Conservation (phyloP, 2,113 vertebrate species). For the Sander lucioperca region DNA sequence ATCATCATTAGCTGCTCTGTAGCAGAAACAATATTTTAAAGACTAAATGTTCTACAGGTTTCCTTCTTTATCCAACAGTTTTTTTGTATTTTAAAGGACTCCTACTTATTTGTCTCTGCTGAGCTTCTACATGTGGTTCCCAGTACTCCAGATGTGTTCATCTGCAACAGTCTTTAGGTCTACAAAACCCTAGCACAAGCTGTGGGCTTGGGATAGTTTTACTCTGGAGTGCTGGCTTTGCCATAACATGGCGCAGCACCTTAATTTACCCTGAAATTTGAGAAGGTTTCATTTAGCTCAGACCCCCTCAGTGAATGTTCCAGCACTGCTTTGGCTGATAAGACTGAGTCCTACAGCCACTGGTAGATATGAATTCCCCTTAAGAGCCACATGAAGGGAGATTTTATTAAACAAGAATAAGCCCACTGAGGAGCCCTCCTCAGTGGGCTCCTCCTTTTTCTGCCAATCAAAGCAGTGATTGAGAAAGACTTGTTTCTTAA, state of each 20-base stretch:
- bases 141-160: slow-evolving; percentile 59
- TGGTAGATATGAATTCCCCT: slow-evolving; percentile 60
- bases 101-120: slow-evolving; percentile 33
- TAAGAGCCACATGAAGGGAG: slow-evolving; percentile 59
- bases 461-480: slow-evolving; percentile 58
- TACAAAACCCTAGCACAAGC: slow-evolving; percentile 16
- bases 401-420: slow-evolving; percentile 65
- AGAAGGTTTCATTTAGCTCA: slow-evolving; percentile 58
- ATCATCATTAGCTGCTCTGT: slow-evolving; percentile 22
- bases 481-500: slow-evolving; percentile 47
- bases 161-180: slow-evolving; percentile 44
- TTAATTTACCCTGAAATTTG: slow-evolving; percentile 61
- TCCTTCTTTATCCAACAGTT: background rate
- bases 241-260: slow-evolving; percentile 24
- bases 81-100: slow-evolving; percentile 21
- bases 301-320: slow-evolving; percentile 51
- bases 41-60: background rate
- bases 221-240: slow-evolving; percentile 28
- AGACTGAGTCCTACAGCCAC: slow-evolving; percentile 46
- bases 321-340: slow-evolving; percentile 58
- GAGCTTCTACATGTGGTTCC: slow-evolving; percentile 49
- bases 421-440: slow-evolving; percentile 16
- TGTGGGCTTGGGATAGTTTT: slow-evolving; percentile 26
- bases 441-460: slow-evolving; percentile 24
- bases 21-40: background rate